These are phyloP conservation scores for Melieria omissa DNA, from an alignment of 2,888 invertebrate species.

Conservation along the genomic window DNA sequence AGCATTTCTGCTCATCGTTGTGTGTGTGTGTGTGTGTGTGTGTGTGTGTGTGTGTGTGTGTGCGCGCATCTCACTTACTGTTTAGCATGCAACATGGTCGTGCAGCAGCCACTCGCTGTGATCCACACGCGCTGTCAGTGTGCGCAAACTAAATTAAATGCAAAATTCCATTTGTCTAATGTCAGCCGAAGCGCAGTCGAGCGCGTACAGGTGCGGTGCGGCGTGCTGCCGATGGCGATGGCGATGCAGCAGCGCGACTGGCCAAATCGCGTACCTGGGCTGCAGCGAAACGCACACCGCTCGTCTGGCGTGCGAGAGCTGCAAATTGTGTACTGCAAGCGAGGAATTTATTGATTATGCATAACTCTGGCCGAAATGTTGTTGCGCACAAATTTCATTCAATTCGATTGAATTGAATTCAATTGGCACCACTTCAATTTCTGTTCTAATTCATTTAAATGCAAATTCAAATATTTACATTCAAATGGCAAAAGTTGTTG, in stretches of 20 bases:
- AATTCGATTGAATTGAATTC: too few species aligned
- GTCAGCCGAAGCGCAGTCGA: neutral
- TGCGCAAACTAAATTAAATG: constrained; percentile 35
- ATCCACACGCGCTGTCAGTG: constrained; percentile 16
- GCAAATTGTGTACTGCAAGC: too few species aligned
- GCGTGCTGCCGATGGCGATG: neutral
- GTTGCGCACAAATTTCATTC: neutral
- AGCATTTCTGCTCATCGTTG: too few species aligned
- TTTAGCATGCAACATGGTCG: constrained; percentile 12
- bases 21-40: constrained; percentile 16
- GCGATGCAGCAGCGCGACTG: neutral
- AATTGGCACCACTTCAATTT: too few species aligned
- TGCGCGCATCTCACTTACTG: neutral
- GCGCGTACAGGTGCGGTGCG: neutral
- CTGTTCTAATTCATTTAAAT: too few species aligned
- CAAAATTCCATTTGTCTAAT: constrained; percentile 33
- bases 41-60: constrained; percentile 12
- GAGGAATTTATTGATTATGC: too few species aligned
- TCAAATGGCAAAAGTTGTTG: too few species aligned
- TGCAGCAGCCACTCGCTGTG: neutral
- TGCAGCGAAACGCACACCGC: too few species aligned
- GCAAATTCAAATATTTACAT: too few species aligned
- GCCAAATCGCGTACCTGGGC: neutral
- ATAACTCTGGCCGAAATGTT: neutral
- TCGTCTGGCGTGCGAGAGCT: too few species aligned